A percentile compares a stretch with the other conserved stretches of the same genome.
phyloP scores from a whole-genome alignment of 1,140 invertebrate genomes.

The Dendroctonus valens region DNA sequence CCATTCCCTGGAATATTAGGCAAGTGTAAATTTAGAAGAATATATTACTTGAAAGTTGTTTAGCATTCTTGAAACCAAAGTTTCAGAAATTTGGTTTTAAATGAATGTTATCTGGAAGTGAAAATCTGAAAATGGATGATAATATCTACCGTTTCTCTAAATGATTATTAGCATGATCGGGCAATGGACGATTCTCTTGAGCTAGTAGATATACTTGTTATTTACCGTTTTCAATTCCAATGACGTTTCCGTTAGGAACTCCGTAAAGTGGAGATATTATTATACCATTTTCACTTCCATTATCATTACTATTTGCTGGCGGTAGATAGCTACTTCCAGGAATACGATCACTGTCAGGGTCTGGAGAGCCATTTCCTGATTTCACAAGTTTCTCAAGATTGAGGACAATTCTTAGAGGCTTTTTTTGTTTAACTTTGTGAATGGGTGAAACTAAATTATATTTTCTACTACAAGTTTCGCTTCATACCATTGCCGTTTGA shows the following conservation, averaged over 20 bases:
- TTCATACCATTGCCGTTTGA: slow-evolving; percentile 21
- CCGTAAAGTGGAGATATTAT: slow-evolving; percentile 13
- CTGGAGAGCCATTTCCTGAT: slow-evolving; percentile 33
- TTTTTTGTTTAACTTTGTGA: too few relatives aligned
- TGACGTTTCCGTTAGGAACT: slow-evolving; percentile 33
- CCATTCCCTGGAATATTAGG: slow-evolving; percentile 24
- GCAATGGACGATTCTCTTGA: too few relatives aligned
- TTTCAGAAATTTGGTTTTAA: too few relatives aligned
- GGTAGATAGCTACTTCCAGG: slow-evolving; percentile 40
- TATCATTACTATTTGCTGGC: slow-evolving; percentile 30
- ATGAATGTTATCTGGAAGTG: slow-evolving; percentile 1
- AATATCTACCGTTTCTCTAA: too few relatives aligned
- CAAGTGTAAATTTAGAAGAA: background rate
- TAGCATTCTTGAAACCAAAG: too few relatives aligned
- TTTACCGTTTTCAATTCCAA: slow-evolving; percentile 36
- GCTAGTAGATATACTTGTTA: background rate
- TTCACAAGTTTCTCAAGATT: too few relatives aligned
- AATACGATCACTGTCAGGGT: slow-evolving; percentile 33
- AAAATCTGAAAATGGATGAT: too few relatives aligned
- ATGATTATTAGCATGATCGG: too few relatives aligned
- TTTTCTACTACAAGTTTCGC: background rate
- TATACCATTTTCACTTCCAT: slow-evolving; percentile 30
- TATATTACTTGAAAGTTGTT: too few relatives aligned
- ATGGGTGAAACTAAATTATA: slow-evolving; percentile 4
- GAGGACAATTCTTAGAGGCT: too few relatives aligned